Evolutionary conservation across 2,797 vertebrate genomes (phyloP).

Genomic region (Galaxias olidus): DNA sequence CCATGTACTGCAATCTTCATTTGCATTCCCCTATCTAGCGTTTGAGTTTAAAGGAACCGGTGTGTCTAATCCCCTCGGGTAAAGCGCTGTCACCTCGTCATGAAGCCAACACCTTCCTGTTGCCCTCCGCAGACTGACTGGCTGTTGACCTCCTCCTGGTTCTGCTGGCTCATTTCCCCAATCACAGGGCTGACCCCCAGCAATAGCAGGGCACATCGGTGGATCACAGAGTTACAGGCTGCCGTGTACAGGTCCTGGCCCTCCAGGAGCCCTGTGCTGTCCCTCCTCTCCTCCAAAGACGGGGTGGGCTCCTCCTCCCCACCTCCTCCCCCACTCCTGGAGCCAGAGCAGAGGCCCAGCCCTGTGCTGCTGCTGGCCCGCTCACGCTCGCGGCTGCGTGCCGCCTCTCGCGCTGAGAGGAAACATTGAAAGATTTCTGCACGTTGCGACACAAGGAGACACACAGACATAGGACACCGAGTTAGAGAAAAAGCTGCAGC

Average conservation of each 20-base stretch:
- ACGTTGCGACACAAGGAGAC: constrained; percentile 75
- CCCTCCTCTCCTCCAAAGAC: constrained; percentile 83
- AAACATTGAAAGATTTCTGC: constrained; percentile 99
- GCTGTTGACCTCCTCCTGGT: constrained; percentile 78
- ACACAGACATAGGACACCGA: constrained; percentile 42
- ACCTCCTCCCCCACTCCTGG: constrained; percentile 63
- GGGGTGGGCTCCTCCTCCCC: constrained; percentile 79
- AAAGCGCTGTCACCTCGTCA: constrained; percentile 86
- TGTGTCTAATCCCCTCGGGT: too few relatives aligned
- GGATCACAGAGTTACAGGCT: constrained; percentile 95
- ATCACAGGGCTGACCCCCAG: constrained; percentile 90
- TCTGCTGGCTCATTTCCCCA: constrained; percentile 80
- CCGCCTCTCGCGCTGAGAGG: constrained; percentile 97
- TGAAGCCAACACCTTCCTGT: constrained; percentile 84
- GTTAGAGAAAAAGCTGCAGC: constrained; percentile 56
- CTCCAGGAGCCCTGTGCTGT: constrained; percentile 84
- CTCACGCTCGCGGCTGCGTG: constrained; percentile 90
- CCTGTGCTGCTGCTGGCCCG: constrained; percentile 77
- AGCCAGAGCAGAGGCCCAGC: constrained; percentile 62
- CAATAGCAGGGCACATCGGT: constrained; percentile 92
- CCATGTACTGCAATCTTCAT: too few relatives aligned
- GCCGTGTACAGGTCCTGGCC: constrained; percentile 95
- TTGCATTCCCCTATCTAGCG: too few relatives aligned
- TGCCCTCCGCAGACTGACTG: constrained; percentile 69
- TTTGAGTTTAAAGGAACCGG: too few relatives aligned